Evolutionary conservation across 2,113 vertebrate species (phyloP).

Genomic region (Setophaga coronata): DNA sequence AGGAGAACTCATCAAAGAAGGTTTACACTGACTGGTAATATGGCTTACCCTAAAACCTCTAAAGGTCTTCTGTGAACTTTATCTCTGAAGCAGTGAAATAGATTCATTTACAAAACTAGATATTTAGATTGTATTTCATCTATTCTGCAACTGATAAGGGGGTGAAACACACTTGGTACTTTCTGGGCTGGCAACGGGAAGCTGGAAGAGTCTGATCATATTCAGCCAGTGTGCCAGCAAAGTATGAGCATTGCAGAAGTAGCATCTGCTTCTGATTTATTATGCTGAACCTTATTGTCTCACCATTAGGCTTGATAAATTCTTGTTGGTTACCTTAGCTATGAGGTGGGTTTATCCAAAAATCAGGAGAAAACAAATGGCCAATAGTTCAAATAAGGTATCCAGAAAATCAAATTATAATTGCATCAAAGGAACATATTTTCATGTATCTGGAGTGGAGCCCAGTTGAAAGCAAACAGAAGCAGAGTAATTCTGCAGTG

Average conservation of each 20-base stretch:
- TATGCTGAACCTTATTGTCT: background rate
- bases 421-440: constrained; percentile 18
- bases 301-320: background rate
- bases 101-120: background rate
- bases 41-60: background rate
- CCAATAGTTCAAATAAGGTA: background rate
- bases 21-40: background rate
- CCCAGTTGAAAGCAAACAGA: constrained; percentile 37
- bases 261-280: background rate
- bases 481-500: background rate
- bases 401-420: constrained; percentile 14
- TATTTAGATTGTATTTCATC: background rate
- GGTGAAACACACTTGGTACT: background rate
- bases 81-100: background rate
- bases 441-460: background rate
- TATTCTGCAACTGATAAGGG: background rate
- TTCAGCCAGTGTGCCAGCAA: background rate
- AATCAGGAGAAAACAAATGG: background rate
- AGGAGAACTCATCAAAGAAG: background rate
- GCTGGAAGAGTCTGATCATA: background rate
- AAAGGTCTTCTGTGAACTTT: background rate
- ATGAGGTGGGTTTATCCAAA: background rate
- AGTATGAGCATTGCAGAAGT: background rate
- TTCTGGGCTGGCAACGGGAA: background rate
- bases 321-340: background rate